Conservation (phyloP, 1,140 invertebrate genomes). For the Metopolophium dirhodum region DNA sequence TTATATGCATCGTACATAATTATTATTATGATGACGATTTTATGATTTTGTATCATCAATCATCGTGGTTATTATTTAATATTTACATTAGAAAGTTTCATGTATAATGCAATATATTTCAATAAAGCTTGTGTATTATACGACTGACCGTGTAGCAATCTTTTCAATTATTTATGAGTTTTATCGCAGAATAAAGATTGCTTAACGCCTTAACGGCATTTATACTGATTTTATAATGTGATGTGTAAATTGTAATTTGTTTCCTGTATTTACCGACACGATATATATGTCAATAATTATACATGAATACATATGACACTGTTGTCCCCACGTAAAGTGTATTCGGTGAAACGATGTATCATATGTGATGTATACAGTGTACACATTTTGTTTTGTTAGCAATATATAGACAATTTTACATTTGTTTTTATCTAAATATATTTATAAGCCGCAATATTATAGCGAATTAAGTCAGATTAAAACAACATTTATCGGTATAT, state of each 20-base stretch:
- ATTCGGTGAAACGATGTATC: not conserved
- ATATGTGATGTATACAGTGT: not conserved
- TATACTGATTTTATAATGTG: not conserved
- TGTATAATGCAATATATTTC: not conserved
- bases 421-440: not conserved
- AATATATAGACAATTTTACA: not conserved
- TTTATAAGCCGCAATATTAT: not conserved
- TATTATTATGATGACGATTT: not conserved
- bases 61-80: not conserved
- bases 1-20: not conserved
- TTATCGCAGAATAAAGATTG: not conserved
- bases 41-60: not conserved
- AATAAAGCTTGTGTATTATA: too few relatives aligned
- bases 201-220: too few relatives aligned
- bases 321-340: not conserved
- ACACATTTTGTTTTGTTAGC: not conserved
- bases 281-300: not conserved
- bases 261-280: not conserved
- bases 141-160: not conserved
- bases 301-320: not conserved
- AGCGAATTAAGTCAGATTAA: not conserved
- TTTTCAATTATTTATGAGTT: not conserved
- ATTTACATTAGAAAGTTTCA: not conserved
- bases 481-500: not conserved
- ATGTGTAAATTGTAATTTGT: not conserved